Conservation (phyloP, 2,888 invertebrate genomes). For the Diarsia dahlii region DNA sequence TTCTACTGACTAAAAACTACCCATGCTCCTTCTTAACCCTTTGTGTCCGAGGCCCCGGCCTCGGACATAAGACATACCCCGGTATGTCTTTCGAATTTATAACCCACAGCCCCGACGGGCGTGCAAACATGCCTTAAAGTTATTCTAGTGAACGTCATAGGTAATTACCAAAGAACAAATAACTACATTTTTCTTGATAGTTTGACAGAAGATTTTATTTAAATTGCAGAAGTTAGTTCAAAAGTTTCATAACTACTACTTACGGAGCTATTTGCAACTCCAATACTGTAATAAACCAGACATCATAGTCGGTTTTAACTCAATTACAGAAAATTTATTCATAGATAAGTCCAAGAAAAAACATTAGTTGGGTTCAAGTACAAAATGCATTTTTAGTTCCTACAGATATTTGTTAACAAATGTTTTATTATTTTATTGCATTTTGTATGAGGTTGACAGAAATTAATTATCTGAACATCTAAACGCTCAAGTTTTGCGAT, state of each 20-base stretch:
- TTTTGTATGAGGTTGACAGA: background rate
- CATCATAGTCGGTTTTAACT: background rate
- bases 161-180: background rate
- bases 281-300: constrained; percentile 16
- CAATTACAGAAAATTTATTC: background rate
- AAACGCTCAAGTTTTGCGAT: background rate
- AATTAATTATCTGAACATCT: background rate
- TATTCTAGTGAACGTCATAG: background rate
- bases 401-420: background rate
- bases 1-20: no score
- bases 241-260: constrained; percentile 12
- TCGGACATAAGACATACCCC: no score
- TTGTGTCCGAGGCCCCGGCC: no score
- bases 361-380: background rate
- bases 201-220: constrained; percentile 20
- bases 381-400: background rate
- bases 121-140: background rate
- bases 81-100: no score
- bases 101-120: no score
- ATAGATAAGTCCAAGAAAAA: background rate
- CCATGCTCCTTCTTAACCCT: no score
- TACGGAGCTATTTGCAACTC: background rate
- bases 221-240: constrained; percentile 20
- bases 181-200: constrained; percentile 11
- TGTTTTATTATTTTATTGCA: background rate